Conservation (phyloP, 2,797 vertebrate genomes). For the Mus minutoides region DNA sequence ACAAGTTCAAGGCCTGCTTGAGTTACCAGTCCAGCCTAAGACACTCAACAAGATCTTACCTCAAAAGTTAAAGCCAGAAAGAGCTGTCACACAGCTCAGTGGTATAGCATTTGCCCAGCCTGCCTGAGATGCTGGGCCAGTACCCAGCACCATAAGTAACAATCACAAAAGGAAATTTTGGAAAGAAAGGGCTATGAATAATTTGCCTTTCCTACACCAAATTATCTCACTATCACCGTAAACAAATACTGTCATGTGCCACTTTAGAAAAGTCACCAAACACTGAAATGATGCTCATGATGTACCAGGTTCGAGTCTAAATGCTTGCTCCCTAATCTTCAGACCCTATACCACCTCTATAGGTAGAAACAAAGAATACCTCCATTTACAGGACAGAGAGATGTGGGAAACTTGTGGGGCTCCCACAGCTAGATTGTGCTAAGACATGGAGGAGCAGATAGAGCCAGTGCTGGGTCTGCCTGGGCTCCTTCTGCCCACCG, state of each 20-base stretch:
- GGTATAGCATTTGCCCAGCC: too few relatives aligned
- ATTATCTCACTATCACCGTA: background rate
- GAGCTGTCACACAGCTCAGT: background rate
- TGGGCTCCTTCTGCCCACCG: background rate
- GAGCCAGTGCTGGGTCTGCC: background rate
- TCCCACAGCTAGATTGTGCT: background rate
- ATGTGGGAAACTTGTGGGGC: background rate
- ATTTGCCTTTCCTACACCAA: background rate
- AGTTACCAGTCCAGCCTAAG: background rate
- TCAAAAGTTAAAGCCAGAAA: background rate
- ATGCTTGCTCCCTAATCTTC: background rate
- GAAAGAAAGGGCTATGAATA: background rate
- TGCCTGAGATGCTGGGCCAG: background rate
- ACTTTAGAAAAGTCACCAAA: background rate
- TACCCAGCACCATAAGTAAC: background rate
- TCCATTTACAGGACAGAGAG: background rate
- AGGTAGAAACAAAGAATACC: background rate
- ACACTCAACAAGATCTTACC: background rate
- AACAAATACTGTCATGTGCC: background rate
- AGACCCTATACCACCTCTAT: background rate
- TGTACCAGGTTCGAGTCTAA: background rate
- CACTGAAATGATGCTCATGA: background rate
- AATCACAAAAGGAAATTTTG: background rate
- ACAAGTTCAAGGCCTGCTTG: background rate
- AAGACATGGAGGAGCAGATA: background rate